Percentiles rank a stretch among this genome's conserved stretches.
Evolutionary conservation across 2,113 vertebrate species (phyloP).

Genomic region (Tympanuchus pallidicinctus): DNA sequence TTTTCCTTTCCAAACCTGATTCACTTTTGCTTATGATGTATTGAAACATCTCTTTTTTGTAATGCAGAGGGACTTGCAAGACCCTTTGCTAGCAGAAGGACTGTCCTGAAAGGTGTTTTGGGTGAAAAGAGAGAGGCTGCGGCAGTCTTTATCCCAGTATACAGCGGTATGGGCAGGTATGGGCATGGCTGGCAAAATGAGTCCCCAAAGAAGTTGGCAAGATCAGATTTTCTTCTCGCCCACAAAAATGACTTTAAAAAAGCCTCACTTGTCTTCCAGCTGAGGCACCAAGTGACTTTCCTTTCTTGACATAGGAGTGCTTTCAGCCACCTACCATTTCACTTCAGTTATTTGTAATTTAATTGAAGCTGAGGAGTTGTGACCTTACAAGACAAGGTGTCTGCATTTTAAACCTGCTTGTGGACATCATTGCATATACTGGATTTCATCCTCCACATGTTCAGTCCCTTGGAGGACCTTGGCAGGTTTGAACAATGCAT

Average conservation of each 20-base stretch:
- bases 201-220: background rate
- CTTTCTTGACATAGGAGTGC: background rate
- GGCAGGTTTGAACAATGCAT: accelerated
- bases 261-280: background rate
- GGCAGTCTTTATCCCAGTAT: background rate
- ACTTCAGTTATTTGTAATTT: background rate
- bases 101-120: background rate
- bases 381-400: background rate
- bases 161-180: background rate
- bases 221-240: background rate
- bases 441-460: background rate
- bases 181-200: background rate
- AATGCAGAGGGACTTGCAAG: conserved; percentile 22
- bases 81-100: background rate
- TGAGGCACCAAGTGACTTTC: background rate
- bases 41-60: conserved; percentile 28
- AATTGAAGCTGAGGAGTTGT: background rate
- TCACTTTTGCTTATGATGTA: conserved; percentile 48
- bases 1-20: conserved; percentile 44
- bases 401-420: background rate
- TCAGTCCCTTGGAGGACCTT: background rate
- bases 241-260: background rate
- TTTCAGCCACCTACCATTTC: background rate
- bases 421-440: background rate
- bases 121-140: background rate